phyloP scores from a whole-genome alignment of 2,888 invertebrate genomes.

The Notocelia uddmanniana region DNA sequence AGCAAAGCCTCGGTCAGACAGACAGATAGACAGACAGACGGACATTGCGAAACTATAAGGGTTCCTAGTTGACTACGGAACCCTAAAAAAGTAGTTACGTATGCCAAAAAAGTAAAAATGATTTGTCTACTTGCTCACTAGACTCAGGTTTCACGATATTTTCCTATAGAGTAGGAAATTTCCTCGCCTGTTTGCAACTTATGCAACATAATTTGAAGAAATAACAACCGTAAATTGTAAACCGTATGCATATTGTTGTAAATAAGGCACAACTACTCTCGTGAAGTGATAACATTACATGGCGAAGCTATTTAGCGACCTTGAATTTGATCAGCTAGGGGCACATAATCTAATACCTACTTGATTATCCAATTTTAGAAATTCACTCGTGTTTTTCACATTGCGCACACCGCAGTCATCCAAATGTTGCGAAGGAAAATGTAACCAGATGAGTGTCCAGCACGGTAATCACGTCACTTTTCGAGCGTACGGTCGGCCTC shows the following conservation, averaged over 20 bases:
- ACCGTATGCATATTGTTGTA: background rate
- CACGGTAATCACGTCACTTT: too few species aligned
- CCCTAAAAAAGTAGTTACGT: too few species aligned
- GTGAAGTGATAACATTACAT: conserved; percentile 16
- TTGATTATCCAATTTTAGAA: conserved; percentile 28
- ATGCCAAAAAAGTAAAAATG: too few species aligned
- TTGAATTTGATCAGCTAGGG: conserved; percentile 20
- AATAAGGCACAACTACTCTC: background rate
- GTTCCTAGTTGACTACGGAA: too few species aligned
- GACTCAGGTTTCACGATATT: background rate
- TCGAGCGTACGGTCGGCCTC: too few species aligned
- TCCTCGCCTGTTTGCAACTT: background rate
- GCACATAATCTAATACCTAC: conserved; percentile 9
- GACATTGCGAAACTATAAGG: too few species aligned
- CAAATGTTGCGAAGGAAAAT: background rate
- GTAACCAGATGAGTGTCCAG: too few species aligned
- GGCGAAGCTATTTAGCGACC: conserved; percentile 16
- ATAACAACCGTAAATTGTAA: conserved; percentile 16
- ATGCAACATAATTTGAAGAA: conserved; percentile 10
- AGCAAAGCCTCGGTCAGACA: too few species aligned
- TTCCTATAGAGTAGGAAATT: background rate
- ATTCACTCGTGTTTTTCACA: conserved; percentile 9
- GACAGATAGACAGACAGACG: too few species aligned
- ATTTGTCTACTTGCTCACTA: background rate
- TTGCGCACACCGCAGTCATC: background rate